Conservation (phyloP, 2,888 invertebrate species). For the Agonopterix heracliana region DNA sequence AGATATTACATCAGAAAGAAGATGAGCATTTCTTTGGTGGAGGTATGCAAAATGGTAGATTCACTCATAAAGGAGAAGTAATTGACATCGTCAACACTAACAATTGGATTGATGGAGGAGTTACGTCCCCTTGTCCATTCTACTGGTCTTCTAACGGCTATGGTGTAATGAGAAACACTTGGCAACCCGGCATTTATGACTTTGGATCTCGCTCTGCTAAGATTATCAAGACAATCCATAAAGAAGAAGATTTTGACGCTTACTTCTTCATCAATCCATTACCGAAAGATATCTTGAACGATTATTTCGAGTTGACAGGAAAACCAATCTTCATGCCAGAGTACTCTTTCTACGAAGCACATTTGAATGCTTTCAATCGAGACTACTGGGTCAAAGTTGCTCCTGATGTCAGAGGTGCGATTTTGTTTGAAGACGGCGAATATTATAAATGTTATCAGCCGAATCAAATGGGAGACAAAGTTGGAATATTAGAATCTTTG, state of each 20-base stretch:
- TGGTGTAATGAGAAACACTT: slow-evolving; percentile 59
- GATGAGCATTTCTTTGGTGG: slow-evolving; percentile 63
- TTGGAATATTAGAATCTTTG: slow-evolving; percentile 58
- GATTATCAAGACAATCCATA: slow-evolving; percentile 35
- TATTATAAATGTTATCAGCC: slow-evolving; percentile 61
- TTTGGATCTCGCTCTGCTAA: slow-evolving; percentile 38
- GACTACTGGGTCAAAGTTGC: slow-evolving; percentile 63
- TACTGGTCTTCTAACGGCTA: slow-evolving; percentile 65
- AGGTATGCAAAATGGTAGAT: slow-evolving; percentile 68
- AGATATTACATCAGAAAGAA: slow-evolving; percentile 37
- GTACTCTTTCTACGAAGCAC: slow-evolving; percentile 62
- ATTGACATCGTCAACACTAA: slow-evolving; percentile 57
- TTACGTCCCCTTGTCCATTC: slow-evolving; percentile 62
- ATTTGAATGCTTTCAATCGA: slow-evolving; percentile 63
- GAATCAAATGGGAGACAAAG: slow-evolving; percentile 41
- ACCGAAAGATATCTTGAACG: slow-evolving; percentile 48
- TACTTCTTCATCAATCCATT: slow-evolving; percentile 52
- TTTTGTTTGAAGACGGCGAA: slow-evolving; percentile 57
- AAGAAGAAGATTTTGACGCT: slow-evolving; percentile 47
- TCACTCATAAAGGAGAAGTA: slow-evolving; percentile 54
- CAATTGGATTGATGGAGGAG: slow-evolving; percentile 57
- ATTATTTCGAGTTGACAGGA: slow-evolving; percentile 64
- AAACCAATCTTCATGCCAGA: slow-evolving; percentile 58
- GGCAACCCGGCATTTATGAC: slow-evolving; percentile 57
- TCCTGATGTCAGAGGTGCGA: slow-evolving; percentile 34